Percentiles rank a stretch among this genome's conserved stretches.
These are phyloP conservation scores for Octomys mimax DNA, from an alignment of 2,797 vertebrate species.

Conservation along the genomic window DNA sequence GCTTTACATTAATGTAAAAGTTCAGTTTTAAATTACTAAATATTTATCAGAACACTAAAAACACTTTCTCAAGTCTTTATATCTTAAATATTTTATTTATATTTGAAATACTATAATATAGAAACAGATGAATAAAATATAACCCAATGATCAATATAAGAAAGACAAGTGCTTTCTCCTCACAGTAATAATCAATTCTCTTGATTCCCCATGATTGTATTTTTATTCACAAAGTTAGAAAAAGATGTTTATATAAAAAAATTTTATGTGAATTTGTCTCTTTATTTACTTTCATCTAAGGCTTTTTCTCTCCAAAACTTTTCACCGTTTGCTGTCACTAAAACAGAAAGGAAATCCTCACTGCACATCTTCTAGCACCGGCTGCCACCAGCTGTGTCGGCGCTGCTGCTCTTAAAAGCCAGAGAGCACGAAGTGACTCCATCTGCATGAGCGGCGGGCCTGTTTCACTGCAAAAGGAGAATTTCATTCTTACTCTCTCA, in stretches of 20 bases:
- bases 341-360: not conserved
- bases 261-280: slow-evolving; percentile 49
- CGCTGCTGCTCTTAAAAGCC: slow-evolving; percentile 80
- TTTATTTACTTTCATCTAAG: slow-evolving; percentile 64
- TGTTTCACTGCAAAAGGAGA: slow-evolving; percentile 69
- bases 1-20: slow-evolving; percentile 31
- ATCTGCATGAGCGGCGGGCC: slow-evolving; percentile 75
- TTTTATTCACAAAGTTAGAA: slow-evolving; percentile 47
- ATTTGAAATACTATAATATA: slow-evolving; percentile 14
- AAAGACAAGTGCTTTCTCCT: not conserved
- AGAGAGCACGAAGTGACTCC: slow-evolving; percentile 83
- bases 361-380: too few relatives aligned
- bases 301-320: slow-evolving; percentile 70
- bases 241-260: not conserved
- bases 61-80: slow-evolving; percentile 19
- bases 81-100: not conserved
- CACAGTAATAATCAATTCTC: slow-evolving; percentile 21
- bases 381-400: slow-evolving; percentile 81
- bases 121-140: slow-evolving; percentile 31
- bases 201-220: not conserved
- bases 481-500: slow-evolving; percentile 68
- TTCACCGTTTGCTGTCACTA: slow-evolving; percentile 66
- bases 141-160: not conserved
- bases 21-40: slow-evolving; percentile 11
- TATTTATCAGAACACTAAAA: slow-evolving; percentile 34